phyloP scores from a whole-genome alignment of 2,113 vertebrate species.

The Daubentonia madagascariensis region DNA sequence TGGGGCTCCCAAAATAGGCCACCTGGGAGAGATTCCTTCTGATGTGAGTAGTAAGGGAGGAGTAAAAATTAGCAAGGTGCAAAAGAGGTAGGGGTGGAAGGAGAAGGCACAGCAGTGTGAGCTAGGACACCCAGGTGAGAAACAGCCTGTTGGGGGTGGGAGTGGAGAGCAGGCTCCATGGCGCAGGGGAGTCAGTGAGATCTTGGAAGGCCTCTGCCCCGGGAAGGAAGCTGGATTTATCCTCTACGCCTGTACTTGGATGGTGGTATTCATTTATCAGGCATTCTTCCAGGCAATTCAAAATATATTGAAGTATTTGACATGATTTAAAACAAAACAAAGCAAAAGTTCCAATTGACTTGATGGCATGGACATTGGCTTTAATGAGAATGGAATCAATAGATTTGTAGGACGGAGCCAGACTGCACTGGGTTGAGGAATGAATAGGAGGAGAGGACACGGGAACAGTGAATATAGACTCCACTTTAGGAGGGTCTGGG shows the following conservation, averaged over 20 bases:
- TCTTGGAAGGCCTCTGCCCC: background rate
- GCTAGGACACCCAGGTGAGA: background rate
- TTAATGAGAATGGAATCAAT: background rate
- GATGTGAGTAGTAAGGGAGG: background rate
- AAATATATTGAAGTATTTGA: background rate
- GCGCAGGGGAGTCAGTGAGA: background rate
- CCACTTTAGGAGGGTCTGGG: background rate
- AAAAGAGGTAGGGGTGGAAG: too few relatives aligned
- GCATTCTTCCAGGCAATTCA: background rate
- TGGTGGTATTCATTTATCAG: background rate
- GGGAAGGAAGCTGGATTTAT: background rate
- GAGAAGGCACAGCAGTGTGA: background rate
- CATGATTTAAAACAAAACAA: background rate
- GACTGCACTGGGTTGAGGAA: background rate
- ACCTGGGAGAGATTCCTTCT: background rate
- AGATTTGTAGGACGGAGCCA: background rate
- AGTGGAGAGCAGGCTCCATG: too few relatives aligned
- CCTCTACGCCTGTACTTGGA: background rate
- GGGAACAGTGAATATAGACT: background rate
- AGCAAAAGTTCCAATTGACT: background rate
- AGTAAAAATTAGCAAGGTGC: background rate
- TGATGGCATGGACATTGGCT: background rate
- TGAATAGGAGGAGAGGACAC: background rate
- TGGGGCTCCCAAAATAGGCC: background rate
- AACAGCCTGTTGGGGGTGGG: background rate